Evolutionary conservation across 1,140 invertebrate species (phyloP).

Genomic region (Oryctes rhinoceros): DNA sequence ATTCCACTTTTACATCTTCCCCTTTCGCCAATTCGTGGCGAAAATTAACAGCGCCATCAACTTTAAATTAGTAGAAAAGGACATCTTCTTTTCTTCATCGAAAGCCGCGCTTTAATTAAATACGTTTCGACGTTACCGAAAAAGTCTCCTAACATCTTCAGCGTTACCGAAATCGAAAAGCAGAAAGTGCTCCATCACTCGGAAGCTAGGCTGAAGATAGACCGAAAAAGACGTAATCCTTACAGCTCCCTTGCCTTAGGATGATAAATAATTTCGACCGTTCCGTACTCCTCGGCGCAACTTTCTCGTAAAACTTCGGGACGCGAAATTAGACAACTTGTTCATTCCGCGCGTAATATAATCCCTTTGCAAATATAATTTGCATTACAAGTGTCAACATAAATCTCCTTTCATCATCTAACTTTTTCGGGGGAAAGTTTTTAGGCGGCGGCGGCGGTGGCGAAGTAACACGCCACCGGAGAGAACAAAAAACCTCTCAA

Average conservation of each 20-base stretch:
- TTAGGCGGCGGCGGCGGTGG: background rate
- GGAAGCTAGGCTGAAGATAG: no score
- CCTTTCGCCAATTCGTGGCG: no score
- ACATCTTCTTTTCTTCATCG: no score
- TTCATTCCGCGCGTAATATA: conserved; percentile 21
- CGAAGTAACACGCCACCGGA: background rate
- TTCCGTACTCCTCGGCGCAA: background rate
- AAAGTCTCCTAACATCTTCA: no score
- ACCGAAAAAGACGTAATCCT: no score
- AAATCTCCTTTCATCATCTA: conserved; percentile 26
- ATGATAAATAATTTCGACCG: background rate
- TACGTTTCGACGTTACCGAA: no score
- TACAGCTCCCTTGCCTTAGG: background rate
- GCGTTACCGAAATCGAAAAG: no score
- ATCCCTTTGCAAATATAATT: conserved; percentile 24
- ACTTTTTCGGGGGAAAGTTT: conserved; percentile 21
- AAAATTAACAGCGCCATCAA: no score
- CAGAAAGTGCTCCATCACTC: no score
- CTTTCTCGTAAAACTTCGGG: background rate
- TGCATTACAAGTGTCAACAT: conserved; percentile 25
- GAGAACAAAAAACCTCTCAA: background rate
- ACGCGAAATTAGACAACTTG: conserved; percentile 11
- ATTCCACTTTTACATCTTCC: no score
- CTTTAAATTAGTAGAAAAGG: no score
- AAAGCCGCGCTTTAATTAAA: no score